These are phyloP conservation scores for Lysiphlebus fabarum DNA, from an alignment of 1,140 invertebrate species.

Conservation along the genomic window DNA sequence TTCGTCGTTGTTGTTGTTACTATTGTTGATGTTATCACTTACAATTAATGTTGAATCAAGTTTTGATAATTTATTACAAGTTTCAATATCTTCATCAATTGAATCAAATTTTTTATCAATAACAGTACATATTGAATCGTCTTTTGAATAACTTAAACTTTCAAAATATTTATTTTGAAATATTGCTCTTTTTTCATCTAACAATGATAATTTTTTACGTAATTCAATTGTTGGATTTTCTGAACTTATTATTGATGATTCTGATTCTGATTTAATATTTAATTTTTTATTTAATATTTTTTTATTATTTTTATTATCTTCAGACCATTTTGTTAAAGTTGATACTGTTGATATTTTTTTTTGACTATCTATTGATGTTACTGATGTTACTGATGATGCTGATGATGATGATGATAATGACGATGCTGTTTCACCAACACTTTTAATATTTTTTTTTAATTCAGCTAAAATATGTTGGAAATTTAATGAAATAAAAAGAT, in stretches of 20 bases:
- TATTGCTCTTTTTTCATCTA: constrained; percentile 42
- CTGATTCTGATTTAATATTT: constrained; percentile 34
- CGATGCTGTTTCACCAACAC: neutral
- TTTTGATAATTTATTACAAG: too few relatives aligned
- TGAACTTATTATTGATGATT: constrained; percentile 26
- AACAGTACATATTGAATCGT: constrained; percentile 38
- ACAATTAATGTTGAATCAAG: too few relatives aligned
- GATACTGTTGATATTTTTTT: constrained; percentile 26
- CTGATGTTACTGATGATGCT: constrained; percentile 1
- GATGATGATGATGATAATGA: neutral
- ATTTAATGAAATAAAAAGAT: neutral
- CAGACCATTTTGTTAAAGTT: constrained; percentile 41
- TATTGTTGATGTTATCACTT: too few relatives aligned
- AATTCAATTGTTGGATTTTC: constrained; percentile 36
- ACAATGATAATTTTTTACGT: constrained; percentile 36
- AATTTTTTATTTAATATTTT: constrained; percentile 29
- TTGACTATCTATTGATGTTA: neutral
- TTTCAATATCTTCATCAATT: constrained; percentile 22
- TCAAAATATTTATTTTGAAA: constrained; percentile 44
- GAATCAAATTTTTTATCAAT: constrained; percentile 29
- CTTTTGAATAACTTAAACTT: constrained; percentile 20
- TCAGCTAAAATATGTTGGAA: constrained; percentile 5
- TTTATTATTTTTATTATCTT: constrained; percentile 30
- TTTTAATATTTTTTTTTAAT: neutral
- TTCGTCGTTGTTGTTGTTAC: constrained; percentile 42